Base-by-base conservation (phyloP, 1,140 invertebrate genomes). In the Lysiphlebus fabarum region DNA sequence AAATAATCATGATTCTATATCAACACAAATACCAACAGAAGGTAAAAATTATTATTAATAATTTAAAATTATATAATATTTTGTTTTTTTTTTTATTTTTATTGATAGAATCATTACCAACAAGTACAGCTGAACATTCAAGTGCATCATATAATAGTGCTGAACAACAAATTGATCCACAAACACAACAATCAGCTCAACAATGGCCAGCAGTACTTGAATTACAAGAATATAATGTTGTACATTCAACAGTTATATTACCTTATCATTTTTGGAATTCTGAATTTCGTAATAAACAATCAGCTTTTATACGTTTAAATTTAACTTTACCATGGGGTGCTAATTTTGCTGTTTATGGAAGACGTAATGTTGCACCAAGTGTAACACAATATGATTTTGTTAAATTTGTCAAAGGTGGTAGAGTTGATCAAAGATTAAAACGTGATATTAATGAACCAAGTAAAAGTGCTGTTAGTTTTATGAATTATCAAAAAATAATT, bases 381-480 rank as follows among this genome's bases (percentile, higher is more conserved):
- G 91, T 97, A 60, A 96, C 93, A 34, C 92, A 96, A 75, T 95
- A 96, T 74, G 95, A 97, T 74, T 96, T 98, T 74, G 90, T 92
- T 12, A 92, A 96, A 81, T 93, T 94, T 71, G 88, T 94, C 63
- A 88, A 89, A 70, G 90, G 90, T 14, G 90, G 90, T 26, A 82
- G 90, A 17, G 80, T 92, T 5, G 90, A 92, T 70, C 86, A 90
- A 66, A 82, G 89, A 66, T 78, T 89, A 53, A 82, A 88, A 65
- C 77, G 82, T 14, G 67, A 74, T 34, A 64, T 81, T 33, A 62
- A 64, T 17, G 62, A 69, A 4, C 70, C 74, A 47, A 26, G 17
- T 26, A 4, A 4, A 2, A 2, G 2, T 26, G 75, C 75, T 33
- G 76, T 79, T n/a, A 79, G 74, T 57, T 78, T 73, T 50, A 76